Percentiles rank a stretch among this genome's conserved stretches.
Evolutionary conservation across 2,797 vertebrate species (phyloP).

Genomic region (Enteromius afrohamiltoni): DNA sequence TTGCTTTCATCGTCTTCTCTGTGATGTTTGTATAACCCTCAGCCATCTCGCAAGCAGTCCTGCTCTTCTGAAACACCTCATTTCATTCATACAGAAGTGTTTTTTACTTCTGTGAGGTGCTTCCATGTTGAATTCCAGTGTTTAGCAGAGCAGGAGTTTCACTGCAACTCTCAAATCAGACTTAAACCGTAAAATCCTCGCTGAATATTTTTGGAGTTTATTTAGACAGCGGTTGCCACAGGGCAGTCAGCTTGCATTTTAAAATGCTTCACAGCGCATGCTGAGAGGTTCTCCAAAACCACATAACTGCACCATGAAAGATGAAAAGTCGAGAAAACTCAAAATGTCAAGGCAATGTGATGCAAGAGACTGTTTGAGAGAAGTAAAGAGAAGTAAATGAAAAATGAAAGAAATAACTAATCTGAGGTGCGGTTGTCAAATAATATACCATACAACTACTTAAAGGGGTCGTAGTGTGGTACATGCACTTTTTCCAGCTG

Average conservation of each 20-base stretch:
- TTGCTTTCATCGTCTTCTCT: slow-evolving; percentile 20
- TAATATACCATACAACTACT: not conserved
- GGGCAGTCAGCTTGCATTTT: slow-evolving; percentile 12
- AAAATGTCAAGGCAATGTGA: not conserved
- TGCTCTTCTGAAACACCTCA: slow-evolving; percentile 4
- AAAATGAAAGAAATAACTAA: not conserved
- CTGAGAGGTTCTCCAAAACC: slow-evolving; percentile 1
- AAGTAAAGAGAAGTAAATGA: not conserved
- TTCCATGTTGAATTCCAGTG: slow-evolving; percentile 3
- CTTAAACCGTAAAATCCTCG: slow-evolving; percentile 34
- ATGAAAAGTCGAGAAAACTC: slow-evolving; percentile 10
- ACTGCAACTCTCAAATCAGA: slow-evolving; percentile 12
- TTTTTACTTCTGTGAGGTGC: slow-evolving; percentile 16
- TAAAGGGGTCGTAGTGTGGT: no score
- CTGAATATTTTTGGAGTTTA: not conserved
- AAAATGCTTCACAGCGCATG: slow-evolving; percentile 2
- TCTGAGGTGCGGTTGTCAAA: no score
- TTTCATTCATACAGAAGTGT: not conserved
- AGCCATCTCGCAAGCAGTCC: not conserved
- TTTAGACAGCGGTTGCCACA: slow-evolving; percentile 11
- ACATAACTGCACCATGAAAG: not conserved
- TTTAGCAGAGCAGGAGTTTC: not conserved
- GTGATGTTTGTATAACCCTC: slow-evolving; percentile 19
- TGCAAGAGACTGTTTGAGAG: not conserved
- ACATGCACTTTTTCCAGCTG: no score